Percentiles rank a stretch among this genome's conserved stretches.
Conservation (phyloP, 2,797 vertebrate genomes). For the Balearica regulorum region DNA sequence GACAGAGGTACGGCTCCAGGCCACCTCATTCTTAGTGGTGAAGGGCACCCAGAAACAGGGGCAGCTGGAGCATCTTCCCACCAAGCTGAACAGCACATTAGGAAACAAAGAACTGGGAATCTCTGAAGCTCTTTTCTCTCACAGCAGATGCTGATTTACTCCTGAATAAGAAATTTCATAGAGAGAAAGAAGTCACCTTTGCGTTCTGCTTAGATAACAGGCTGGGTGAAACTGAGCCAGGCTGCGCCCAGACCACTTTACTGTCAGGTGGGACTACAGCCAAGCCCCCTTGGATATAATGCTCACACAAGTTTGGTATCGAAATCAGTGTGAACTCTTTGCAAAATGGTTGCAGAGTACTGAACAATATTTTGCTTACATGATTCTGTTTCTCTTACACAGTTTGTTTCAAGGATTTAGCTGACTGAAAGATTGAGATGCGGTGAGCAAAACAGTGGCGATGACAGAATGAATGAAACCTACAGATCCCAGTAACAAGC, state of each 20-base stretch:
- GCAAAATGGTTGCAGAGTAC: background rate
- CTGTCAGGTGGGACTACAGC: background rate
- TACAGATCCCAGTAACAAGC: background rate
- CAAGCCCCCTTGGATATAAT: background rate
- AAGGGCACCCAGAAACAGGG: background rate
- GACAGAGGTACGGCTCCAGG: background rate
- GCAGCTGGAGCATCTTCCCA: background rate
- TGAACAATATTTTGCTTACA: background rate
- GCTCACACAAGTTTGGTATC: background rate
- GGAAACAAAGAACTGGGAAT: background rate
- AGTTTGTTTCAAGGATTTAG: background rate
- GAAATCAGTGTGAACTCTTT: background rate
- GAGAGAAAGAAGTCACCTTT: background rate
- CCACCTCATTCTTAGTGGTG: background rate
- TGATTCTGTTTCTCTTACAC: background rate
- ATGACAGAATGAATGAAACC: background rate
- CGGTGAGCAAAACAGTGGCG: background rate
- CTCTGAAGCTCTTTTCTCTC: background rate
- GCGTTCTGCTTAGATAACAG: too few species aligned
- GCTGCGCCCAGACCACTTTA: background rate
- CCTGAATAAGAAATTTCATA: background rate
- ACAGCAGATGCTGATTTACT: background rate
- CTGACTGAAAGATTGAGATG: background rate
- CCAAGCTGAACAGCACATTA: background rate
- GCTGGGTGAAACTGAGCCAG: background rate